Conservation (phyloP, 2,113 vertebrate species). For the Sclerurus mexicanus region DNA sequence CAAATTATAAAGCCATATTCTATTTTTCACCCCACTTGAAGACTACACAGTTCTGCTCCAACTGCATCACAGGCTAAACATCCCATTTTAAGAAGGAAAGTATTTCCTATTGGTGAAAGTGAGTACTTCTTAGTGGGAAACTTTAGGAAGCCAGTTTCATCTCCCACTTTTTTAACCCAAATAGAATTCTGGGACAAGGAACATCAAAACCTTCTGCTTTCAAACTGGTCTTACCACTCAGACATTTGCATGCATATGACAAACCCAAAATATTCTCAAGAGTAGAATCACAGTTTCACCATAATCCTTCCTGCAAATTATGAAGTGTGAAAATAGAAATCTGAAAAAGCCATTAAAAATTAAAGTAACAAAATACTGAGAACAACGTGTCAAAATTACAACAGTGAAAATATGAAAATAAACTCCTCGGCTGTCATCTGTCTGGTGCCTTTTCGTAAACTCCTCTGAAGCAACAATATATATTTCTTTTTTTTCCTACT, state of each 20-base stretch:
- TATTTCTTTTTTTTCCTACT: neutral
- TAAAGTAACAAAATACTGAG: neutral
- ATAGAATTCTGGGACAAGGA: neutral
- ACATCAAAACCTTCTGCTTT: neutral
- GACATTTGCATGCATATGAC: neutral
- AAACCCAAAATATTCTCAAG: neutral
- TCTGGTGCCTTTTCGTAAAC: neutral
- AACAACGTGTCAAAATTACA: constrained; percentile 3
- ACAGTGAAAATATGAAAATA: constrained; percentile 9
- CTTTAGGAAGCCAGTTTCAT: neutral
- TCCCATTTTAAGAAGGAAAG: neutral
- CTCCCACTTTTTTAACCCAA: neutral
- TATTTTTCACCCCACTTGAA: accelerated
- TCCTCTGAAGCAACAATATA: neutral
- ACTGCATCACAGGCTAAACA: neutral
- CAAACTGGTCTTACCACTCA: neutral
- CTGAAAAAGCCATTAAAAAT: neutral
- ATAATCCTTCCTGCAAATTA: constrained; percentile 13
- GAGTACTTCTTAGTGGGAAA: neutral
- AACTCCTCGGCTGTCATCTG: neutral
- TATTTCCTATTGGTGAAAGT: neutral
- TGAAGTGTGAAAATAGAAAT: constrained; percentile 27
- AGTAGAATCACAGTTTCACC: neutral
- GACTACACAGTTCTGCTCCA: neutral
- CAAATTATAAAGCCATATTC: neutral